Conservation (phyloP, 2,888 invertebrate species). For the Rhorus exstirpatorius region DNA sequence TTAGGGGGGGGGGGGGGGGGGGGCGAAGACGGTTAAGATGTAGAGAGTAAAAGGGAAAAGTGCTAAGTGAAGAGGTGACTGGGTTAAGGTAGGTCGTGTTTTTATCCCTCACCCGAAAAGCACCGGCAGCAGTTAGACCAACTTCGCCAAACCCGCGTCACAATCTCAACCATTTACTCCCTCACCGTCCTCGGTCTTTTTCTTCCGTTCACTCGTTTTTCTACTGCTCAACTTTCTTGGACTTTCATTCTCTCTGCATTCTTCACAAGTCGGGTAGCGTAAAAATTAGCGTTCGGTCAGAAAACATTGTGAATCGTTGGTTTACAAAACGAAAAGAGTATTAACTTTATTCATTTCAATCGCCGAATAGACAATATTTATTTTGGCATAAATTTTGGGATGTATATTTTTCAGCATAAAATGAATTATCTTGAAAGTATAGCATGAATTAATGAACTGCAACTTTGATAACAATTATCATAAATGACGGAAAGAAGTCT, state of each 20-base stretch:
- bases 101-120: slow-evolving; percentile 49
- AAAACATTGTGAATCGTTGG: slow-evolving; percentile 8
- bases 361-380: not conserved
- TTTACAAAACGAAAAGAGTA: not conserved
- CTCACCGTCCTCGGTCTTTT: slow-evolving; percentile 37
- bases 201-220: slow-evolving; percentile 35
- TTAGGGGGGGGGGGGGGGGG: slow-evolving; percentile 41
- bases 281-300: not conserved
- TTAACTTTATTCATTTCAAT: not conserved
- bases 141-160: slow-evolving; percentile 51
- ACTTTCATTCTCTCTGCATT: slow-evolving; percentile 75
- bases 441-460: not conserved
- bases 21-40: slow-evolving; percentile 32
- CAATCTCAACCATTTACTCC: slow-evolving; percentile 50
- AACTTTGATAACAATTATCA: not conserved
- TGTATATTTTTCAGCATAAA: not conserved
- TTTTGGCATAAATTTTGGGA: not conserved
- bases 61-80: slow-evolving; percentile 75
- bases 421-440: not conserved
- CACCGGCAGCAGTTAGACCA: slow-evolving; percentile 50
- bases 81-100: slow-evolving; percentile 78
- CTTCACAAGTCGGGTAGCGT: slow-evolving; percentile 74
- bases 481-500: not conserved
- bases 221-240: slow-evolving; percentile 50
- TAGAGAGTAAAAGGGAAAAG: slow-evolving; percentile 50